A percentile compares a stretch with the other conserved stretches of the same genome.
Evolutionary conservation across 2,888 invertebrate species (phyloP).

Genomic region (Drosophila glabriapex): DNA sequence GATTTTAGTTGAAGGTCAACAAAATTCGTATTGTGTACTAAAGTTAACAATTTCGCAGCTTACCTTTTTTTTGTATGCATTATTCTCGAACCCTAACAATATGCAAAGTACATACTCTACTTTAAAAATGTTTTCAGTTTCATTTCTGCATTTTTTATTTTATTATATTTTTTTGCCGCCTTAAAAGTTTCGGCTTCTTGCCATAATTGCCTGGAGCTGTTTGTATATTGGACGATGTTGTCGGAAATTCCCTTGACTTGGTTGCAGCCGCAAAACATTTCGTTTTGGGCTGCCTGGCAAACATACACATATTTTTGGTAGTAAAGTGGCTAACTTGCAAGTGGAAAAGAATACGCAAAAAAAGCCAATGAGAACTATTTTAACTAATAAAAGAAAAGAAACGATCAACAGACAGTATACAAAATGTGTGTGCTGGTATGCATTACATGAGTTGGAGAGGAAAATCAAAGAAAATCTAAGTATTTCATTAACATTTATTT

Average conservation of each 20-base stretch:
- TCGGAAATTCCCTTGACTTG: conserved; percentile 40
- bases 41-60: background rate
- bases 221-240: conserved; percentile 20
- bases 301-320: conserved; percentile 5
- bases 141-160: conserved; percentile 33
- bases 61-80: background rate
- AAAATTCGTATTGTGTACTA: background rate
- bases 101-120: conserved; percentile 12
- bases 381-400: background rate
- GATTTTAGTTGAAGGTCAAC: background rate
- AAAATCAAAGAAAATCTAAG: conserved; percentile 58
- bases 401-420: background rate
- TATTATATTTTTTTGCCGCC: conserved; percentile 4
- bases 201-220: conserved; percentile 58
- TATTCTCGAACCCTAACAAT: background rate
- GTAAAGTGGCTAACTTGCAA: background rate
- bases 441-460: background rate
- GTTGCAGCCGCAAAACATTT: conserved; percentile 42
- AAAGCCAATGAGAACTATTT: conserved; percentile 6
- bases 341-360: background rate
- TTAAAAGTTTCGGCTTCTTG: conserved; percentile 48
- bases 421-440: background rate
- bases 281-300: conserved; percentile 5
- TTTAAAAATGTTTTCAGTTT: conserved; percentile 42
- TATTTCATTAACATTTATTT: conserved; percentile 68